Base-by-base conservation (phyloP, 2,113 vertebrate species). In the Chelonoidis abingdonii region DNA sequence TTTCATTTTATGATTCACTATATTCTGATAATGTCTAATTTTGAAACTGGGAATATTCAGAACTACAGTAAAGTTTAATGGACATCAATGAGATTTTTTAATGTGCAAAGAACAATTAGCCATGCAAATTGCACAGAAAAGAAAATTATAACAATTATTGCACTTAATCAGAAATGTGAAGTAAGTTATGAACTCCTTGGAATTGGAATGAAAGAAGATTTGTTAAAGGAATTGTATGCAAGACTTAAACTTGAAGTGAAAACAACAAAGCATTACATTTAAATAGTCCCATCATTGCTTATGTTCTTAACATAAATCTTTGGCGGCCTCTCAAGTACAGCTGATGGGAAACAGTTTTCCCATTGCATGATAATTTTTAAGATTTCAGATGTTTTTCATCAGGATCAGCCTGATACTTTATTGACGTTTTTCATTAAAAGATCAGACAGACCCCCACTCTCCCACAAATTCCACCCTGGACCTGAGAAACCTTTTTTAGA, bases 111-210 rank as follows among this genome's bases (percentile, higher is more conserved):
- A 76, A 22, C 27, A 93, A 80, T 76, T 83, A 90, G 9, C 54
- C 92, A 79, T 87, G 78, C 76, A 94, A 85, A 83, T 85, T 12
- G 62, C 14, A 84, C 91, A 83, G 54, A 59, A n/a, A 2, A 2
- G 31, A 57, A 38, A 83, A 83, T 9, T 27, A 56, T 57, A 52
- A 44, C 53, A 93, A 79, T 44, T 59, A 7, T 2, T 86, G 22
- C 19, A 83, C 90, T 94, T 92, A 93, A 89, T 89, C 47, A 86
- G 19, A 86, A 87, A 14, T 62, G 14, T 88, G 41, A 96, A 95
- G 92, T 85, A 52, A 10, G 1, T 27, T 4, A 65, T 47, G 44
- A 47, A 78, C 75, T 47, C 24, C 75, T 78, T 78, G 41, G 6
- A 78, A 47, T 47, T 78, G 41, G 88, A 25, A 27, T 80, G 85